Evolutionary conservation across 2,888 invertebrate genomes (phyloP), one percentile per base, ranked within the genome.

Genomic region (Drosophila dives): DNA sequence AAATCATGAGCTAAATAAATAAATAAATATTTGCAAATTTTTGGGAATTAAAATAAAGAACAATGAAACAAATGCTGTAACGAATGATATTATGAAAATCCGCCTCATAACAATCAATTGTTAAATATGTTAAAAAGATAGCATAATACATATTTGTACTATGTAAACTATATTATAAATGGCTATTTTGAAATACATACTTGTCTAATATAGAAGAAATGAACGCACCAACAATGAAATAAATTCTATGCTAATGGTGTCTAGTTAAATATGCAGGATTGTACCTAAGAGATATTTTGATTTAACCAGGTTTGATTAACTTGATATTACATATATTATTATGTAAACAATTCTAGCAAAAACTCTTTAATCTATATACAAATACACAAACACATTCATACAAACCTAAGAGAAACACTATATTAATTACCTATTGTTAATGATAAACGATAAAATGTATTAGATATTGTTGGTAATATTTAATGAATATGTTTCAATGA

Each of bases 51-150:
- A n/a, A 11, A 58, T 42, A 26, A 11, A 53, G 45, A 15, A 26
- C 42, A 26, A n/a, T 49, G 65, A 56, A 70, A 83, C 73, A 81
- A 86, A 80, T 73, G 76, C 75, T 78, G 82, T 79, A 87, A 88
- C 85, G 83, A 87, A 84, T 90, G 91, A 90, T 91, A 90, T 91
- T 91, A 91, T 86, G 77, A 64, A 89, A 87, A 82, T 83, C 83
- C 89, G 90, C 90, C 91, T 90, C 90, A 90, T 87, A 81, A 88
- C 89, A 88, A 89, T 89, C 88, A 89, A 84, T 72, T 89, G 87
- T 89, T 88, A 59, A 87, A 77, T 80, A 83, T 77, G 73, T 75
- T 85, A 84, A 68, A 72, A 54, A 77, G 48, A 74, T 72, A 72
- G 49, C 64, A 56, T 64, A 65, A 72, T 64, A 71, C 63, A 77